Base-by-base conservation (phyloP, 2,888 invertebrate genomes). In the Ochropacha duplaris region DNA sequence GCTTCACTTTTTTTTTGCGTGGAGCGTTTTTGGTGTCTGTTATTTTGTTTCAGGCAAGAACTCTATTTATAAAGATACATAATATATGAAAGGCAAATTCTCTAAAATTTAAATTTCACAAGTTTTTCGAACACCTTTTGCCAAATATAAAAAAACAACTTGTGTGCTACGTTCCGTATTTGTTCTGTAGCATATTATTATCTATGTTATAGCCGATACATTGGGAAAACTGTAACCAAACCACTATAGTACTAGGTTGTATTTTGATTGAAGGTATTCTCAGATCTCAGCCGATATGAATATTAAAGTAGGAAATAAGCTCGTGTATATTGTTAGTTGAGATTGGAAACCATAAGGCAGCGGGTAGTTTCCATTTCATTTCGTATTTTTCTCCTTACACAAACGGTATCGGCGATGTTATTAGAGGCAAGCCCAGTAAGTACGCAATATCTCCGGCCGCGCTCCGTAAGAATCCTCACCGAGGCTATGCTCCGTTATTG, bases 381-480 rank as follows among this genome's bases (percentile, higher is more conserved):
- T 86, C 78, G 83, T 88, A 87, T 88, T 90, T 88, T 88, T 88
- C 86, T 83, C 75, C 78, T 84, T 83, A 83, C 83, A 88, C 83
- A 87, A 87, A 87, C 84, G 84, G 83, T 88, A 90, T 88, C 84
- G 86, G 83, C 76, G 81, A 82, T 88, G 84, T 90, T 92, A 92
- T 92, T 91, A 92, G 88, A 88, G 82, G 83, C 83, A 82, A 87
- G 86, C 85, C 85, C 81, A 86, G 89, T 88, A 88, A 90, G 90
- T 88, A 87, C 87, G 91, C 91, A 92, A 92, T 92, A 92, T 91
- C 90, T 86, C 80, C 82, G 82, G 77, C 72, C 77, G 74, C 81
- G 78, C 79, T 82, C 82, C 76, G 75, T 78, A 81, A 83, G 89
- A 87, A 86, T 86, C 84, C 81, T 81, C 77, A 79, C 74, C 71